Evolutionary conservation across 2,113 vertebrate genomes (phyloP), one percentile per base, ranked within the genome.

Genomic region (Ailuropoda melanoleuca): DNA sequence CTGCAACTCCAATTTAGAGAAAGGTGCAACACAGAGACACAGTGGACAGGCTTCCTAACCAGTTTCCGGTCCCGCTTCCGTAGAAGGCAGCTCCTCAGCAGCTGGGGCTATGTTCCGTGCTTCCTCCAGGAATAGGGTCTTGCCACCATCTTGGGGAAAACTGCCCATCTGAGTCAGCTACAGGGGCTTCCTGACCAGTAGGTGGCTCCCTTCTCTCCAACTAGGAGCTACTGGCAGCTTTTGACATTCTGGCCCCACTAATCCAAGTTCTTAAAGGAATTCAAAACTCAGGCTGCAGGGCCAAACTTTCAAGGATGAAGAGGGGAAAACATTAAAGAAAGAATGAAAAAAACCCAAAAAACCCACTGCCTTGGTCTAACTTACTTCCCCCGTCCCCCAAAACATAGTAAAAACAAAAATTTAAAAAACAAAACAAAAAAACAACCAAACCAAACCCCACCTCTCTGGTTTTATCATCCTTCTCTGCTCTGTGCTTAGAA

Each of bases 121-220:
- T 88, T 85, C 75, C 58, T 95, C 46, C 31, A 48, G 37, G 26
- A 90, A 66, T 1, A 24, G 39, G 58, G 87, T 94, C 75, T 78
- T 46, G 80, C 43, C 75, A 75, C 68, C 29, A 39, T 23, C 26
- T 56, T 84, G 78, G 82, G 50, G 70, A 91, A 78, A 84, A 68
- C 39, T 26, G 83, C 72, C 55, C 24, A 13, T 8, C 3, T n/a
- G 31, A 68, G 56, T 80, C n/a, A 31, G 74, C 74, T 66, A 55
- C 24, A 50, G 68, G 48, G 82, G n/a, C 31, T 91, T 94, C 74
- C 88, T 85, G 82, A 86, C 97, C 95, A 97, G 90, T 74, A 98
- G 96, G 85, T 97, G 97, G 98, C 97, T 96, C 97, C 89, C 95
- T 97, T 93, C 81, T 96, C 95, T 78, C 94, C 87, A 93, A 90